Evolutionary conservation across 2,797 vertebrate genomes (phyloP).

Genomic region (Tolypeutes matacus): DNA sequence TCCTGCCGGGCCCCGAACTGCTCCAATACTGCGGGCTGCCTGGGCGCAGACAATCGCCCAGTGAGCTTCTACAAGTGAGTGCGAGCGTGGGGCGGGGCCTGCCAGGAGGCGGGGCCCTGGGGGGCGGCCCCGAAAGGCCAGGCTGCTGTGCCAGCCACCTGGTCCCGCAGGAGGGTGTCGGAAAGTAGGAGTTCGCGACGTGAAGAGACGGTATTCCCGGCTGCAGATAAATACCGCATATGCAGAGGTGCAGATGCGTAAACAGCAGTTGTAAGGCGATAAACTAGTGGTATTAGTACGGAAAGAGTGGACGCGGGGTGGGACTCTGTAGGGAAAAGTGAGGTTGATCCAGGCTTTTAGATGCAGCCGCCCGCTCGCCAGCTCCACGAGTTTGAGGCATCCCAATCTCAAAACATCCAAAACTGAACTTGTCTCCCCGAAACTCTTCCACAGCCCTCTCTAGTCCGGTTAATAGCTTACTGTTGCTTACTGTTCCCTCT

Average conservation of each 20-base stretch:
- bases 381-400: not conserved
- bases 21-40: constrained; percentile 84
- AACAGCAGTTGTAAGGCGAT: not conserved
- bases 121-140: not conserved
- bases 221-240: no score
- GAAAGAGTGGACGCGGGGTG: not conserved
- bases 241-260: not conserved
- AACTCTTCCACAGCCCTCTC: not conserved
- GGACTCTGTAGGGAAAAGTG: not conserved
- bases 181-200: not conserved
- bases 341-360: not conserved
- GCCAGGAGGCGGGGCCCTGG: not conserved
- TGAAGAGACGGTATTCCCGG: not conserved
- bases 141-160: rapidly evolving
- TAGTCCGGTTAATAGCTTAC: not conserved
- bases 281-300: not conserved
- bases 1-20: constrained; percentile 88
- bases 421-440: not conserved
- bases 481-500: not conserved
- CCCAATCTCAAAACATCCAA: no score
- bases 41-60: constrained; percentile 80
- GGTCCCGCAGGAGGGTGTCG: not conserved
- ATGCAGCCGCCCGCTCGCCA: not conserved
- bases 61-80: constrained; percentile 90
- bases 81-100: not conserved